Evolutionary conservation across 2,797 vertebrate genomes (phyloP).

Genomic region (Spinus olivaceus): DNA sequence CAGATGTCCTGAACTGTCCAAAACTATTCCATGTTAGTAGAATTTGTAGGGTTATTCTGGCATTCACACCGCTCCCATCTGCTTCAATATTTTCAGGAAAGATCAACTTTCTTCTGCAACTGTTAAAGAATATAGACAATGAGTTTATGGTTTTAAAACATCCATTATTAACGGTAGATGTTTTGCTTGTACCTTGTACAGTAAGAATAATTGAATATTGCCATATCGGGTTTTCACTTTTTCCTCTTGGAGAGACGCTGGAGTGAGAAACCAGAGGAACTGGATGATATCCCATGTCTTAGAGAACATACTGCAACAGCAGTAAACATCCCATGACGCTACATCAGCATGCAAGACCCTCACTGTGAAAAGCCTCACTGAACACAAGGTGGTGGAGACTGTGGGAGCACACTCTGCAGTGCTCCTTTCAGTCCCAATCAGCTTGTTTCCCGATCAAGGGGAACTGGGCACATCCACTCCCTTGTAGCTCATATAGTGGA

Average conservation of each 20-base stretch:
- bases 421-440: background rate
- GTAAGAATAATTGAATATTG: background rate
- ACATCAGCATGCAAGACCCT: background rate
- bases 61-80: constrained; percentile 38
- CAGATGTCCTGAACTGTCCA: constrained; percentile 64
- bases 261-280: background rate
- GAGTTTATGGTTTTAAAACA: background rate
- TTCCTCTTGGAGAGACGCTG: background rate
- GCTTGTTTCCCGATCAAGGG: background rate
- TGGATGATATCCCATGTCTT: background rate
- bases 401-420: fast-evolving
- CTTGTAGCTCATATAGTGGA: background rate
- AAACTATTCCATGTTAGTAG: constrained; percentile 23
- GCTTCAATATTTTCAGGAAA: constrained; percentile 63
- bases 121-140: constrained; percentile 16
- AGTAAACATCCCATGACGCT: background rate
- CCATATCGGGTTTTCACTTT: background rate
- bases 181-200: background rate
- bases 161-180: background rate
- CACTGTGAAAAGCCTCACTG: background rate
- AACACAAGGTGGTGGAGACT: background rate
- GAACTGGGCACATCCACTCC: background rate
- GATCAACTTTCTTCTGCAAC: constrained; percentile 46
- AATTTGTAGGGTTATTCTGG: constrained; percentile 50
- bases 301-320: background rate